These are phyloP conservation scores for Gobiocypris rarus DNA, from an alignment of 2,113 vertebrate species.

Conservation along the genomic window DNA sequence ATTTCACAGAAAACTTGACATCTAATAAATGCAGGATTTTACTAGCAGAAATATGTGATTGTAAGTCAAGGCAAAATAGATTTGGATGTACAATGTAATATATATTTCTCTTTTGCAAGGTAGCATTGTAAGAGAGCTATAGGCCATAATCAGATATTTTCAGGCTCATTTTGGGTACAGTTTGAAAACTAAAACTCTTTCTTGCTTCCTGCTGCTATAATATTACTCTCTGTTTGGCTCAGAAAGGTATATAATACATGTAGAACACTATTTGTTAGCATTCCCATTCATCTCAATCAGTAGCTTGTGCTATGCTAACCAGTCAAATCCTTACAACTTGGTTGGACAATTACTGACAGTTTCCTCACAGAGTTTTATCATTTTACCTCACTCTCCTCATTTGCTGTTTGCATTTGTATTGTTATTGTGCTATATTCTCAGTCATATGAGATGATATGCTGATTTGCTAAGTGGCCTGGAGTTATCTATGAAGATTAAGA, in stretches of 20 bases:
- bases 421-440: background rate
- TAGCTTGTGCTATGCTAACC: background rate
- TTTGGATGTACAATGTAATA: background rate
- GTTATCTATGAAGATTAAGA: constrained; percentile 35
- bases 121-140: background rate
- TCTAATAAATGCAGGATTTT: background rate
- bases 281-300: background rate
- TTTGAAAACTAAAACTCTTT: background rate
- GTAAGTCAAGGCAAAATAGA: background rate
- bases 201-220: background rate
- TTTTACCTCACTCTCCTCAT: background rate
- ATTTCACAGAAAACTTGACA: constrained; percentile 3
- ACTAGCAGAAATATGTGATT: background rate
- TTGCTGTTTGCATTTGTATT: background rate
- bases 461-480: background rate
- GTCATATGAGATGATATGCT: background rate
- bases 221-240: background rate
- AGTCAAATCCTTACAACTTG: background rate
- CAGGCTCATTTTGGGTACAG: background rate
- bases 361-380: background rate
- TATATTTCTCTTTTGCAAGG: background rate
- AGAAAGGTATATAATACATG: background rate
- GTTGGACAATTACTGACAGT: background rate
- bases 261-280: background rate
- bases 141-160: background rate